A percentile compares a stretch with the other conserved stretches of the same genome.
Evolutionary conservation across 2,113 vertebrate species (phyloP).

Genomic region (Rynchops niger): DNA sequence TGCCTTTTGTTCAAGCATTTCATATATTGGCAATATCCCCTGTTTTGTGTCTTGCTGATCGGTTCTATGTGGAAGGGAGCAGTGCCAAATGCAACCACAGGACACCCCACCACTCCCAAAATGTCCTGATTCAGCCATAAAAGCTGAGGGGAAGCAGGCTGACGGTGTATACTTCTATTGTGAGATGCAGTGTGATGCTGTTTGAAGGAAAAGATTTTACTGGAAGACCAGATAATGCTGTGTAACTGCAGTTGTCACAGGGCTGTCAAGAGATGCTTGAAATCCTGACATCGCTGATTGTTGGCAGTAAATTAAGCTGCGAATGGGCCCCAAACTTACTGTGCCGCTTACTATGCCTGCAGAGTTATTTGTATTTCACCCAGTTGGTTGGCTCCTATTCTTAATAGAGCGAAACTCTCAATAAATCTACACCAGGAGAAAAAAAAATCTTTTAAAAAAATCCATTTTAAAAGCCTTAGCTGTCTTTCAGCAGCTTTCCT

Average conservation of each 20-base stretch:
- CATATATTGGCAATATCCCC: neutral
- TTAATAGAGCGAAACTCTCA: neutral
- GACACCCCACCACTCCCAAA: neutral
- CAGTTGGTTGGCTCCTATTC: neutral
- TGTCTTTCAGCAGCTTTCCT: neutral
- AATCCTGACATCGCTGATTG: constrained; percentile 7
- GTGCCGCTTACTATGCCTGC: neutral
- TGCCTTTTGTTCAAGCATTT: neutral
- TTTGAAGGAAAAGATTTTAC: constrained; percentile 41
- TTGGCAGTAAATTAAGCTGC: constrained; percentile 3
- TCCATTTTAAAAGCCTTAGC: neutral
- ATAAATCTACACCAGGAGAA: neutral
- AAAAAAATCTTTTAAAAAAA: neutral
- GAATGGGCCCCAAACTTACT: neutral
- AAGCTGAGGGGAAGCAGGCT: neutral
- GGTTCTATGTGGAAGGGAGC: neutral
- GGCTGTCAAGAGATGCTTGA: constrained; percentile 33
- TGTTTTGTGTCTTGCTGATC: neutral
- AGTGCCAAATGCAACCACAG: neutral
- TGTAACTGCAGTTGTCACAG: constrained; percentile 56
- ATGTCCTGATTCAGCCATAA: neutral
- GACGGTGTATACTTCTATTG: neutral
- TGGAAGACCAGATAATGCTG: constrained; percentile 47
- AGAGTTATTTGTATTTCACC: neutral
- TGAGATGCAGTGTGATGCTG: constrained; percentile 24